phyloP scores from a whole-genome alignment of 2,888 invertebrate species.

The Chironomus riparius region DNA sequence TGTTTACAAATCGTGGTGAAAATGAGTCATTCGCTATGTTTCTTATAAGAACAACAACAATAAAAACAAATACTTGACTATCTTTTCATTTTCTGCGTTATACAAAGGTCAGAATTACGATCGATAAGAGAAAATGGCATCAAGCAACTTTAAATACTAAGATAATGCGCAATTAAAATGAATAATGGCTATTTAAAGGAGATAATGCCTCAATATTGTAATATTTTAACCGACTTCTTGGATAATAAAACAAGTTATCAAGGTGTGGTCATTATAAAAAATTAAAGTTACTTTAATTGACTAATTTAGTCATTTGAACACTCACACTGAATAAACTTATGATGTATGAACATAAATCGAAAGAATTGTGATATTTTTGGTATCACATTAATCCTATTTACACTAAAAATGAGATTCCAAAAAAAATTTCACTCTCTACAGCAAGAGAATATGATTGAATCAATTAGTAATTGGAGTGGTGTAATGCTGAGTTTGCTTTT shows the following conservation, averaged over 20 bases:
- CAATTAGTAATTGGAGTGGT: not conserved
- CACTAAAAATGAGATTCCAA: slow-evolving; percentile 2
- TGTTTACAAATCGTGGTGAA: not conserved
- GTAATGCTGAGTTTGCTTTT: not conserved
- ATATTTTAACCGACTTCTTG: not conserved
- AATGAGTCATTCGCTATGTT: not conserved
- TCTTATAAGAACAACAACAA: not conserved
- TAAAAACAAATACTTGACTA: not conserved
- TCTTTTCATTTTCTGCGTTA: not conserved
- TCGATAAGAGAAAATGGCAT: slow-evolving; percentile 4
- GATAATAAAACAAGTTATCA: not conserved
- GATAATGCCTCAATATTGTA: not conserved
- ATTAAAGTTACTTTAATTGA: not conserved
- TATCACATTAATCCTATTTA: slow-evolving; percentile 21
- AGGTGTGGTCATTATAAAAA: slow-evolving; percentile 23
- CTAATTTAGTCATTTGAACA: not conserved
- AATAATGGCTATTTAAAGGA: not conserved
- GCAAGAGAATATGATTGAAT: not conserved
- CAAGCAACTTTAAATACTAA: not conserved
- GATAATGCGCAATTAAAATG: not conserved
- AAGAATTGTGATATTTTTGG: not conserved
- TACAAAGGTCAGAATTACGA: slow-evolving; percentile 9
- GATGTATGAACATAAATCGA: slow-evolving; percentile 12
- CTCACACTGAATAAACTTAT: slow-evolving; percentile 16
- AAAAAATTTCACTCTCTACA: not conserved